These are phyloP conservation scores for Diadromus collaris DNA, from an alignment of 2,888 invertebrate species.

Conservation along the genomic window DNA sequence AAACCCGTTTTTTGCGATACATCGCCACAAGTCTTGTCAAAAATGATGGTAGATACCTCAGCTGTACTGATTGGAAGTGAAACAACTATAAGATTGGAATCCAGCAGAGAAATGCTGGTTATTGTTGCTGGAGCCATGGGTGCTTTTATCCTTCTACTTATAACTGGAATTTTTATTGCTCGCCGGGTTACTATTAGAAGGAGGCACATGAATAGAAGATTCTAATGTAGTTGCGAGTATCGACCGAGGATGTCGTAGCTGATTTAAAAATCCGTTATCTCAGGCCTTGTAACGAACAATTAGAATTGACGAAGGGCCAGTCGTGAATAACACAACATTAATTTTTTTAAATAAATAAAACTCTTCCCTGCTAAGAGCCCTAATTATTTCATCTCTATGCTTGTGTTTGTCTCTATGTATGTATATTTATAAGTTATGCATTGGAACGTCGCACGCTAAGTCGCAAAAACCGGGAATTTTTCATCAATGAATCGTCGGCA, in stretches of 20 bases:
- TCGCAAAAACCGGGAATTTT: neutral
- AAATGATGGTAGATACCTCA: conserved; percentile 61
- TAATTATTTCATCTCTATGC: neutral
- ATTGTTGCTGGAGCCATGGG: conserved; percentile 65
- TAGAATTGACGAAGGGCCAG: neutral
- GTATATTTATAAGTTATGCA: neutral
- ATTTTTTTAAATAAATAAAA: neutral
- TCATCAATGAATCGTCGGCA: neutral
- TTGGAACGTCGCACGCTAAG: conserved; percentile 9
- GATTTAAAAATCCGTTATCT: neutral
- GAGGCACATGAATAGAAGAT: conserved; percentile 72
- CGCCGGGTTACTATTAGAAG: conserved; percentile 63
- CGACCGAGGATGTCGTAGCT: neutral
- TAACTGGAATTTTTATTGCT: conserved; percentile 70
- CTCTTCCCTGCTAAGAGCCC: neutral
- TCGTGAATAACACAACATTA: neutral
- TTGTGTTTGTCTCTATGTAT: neutral
- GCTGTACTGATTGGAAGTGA: conserved; percentile 47
- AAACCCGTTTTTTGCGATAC: conserved; percentile 81
- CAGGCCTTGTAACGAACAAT: neutral
- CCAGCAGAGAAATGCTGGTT: conserved; percentile 69
- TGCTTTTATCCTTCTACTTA: conserved; percentile 68
- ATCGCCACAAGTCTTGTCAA: conserved; percentile 54
- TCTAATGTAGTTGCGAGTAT: conserved; percentile 62
- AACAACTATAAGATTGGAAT: conserved; percentile 65